Conservation (phyloP, 2,888 invertebrate species). For the Cephus rjabovi region DNA sequence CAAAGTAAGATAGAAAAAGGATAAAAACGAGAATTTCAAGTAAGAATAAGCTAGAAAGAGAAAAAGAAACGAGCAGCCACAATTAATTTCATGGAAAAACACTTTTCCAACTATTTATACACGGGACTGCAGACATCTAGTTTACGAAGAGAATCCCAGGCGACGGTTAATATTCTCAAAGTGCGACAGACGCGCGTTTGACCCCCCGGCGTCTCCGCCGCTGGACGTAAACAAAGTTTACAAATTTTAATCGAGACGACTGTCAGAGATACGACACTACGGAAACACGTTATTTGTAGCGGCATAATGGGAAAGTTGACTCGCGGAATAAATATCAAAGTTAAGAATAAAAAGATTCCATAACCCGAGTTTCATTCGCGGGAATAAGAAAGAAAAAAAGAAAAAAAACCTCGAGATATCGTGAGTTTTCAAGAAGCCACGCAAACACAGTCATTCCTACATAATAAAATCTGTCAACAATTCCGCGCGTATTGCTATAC, state of each 20-base stretch:
- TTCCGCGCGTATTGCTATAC: background rate
- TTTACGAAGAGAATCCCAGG: background rate
- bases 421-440: background rate
- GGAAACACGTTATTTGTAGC: background rate
- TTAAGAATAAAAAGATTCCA: background rate
- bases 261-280: background rate
- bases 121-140: background rate
- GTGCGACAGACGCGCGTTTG: background rate
- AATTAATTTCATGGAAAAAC: background rate
- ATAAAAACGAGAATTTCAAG: background rate
- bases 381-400: background rate
- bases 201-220: background rate
- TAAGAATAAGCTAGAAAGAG: background rate
- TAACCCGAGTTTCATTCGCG: background rate
- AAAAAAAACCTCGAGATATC: background rate
- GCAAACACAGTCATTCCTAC: background rate
- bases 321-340: background rate
- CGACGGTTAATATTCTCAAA: background rate
- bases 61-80: background rate
- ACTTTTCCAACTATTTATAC: background rate
- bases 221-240: background rate
- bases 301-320: background rate
- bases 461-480: background rate
- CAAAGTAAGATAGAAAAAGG: background rate
- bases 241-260: background rate